Base-by-base conservation (phyloP, 2,113 vertebrate species). In the Corythornis madagascariensis region DNA sequence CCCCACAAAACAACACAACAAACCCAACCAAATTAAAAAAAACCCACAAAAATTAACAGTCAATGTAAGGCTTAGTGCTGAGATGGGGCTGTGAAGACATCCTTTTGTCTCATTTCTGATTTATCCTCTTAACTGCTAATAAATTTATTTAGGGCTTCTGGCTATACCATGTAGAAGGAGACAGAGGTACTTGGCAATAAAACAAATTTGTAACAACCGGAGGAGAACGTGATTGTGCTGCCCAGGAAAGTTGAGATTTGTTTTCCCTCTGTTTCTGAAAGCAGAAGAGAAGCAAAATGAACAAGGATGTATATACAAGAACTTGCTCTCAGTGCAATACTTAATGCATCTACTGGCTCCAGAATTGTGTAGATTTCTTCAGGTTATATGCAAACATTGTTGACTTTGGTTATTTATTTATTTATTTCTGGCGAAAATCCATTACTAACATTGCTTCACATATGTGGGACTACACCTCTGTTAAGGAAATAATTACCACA, bases 201-300 rank as follows among this genome's bases (percentile, higher is more conserved):
- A 83, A 24, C 60, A 88, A 38, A 89, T 59, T 31, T 53, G 14
- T 80, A 52, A 66, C 25, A 80, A 56, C 16, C 26, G 31, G 60
- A 83, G 29, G 21, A n/a, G 24, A 57, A 9, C 42, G 22, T 64
- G 53, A 35, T 31, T 48, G 24, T 66, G 28, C 25, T 86, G 60
- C 69, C 42, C 38, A 1, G 1, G 7, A 53, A 28, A 82, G 19
- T 9, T 48, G 29, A 75, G 35, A 75, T 81, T 83, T 1, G 0
- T 80, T 92, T 89, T 88, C 15, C 29, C 26, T 81, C 38, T 77
- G 60, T 67, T 93, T 83, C 73, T 90, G 90, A 65, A 60, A 72
- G 33, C 57, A 42, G n/a, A 55, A 75, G 35, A 93, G 59, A 19
- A 88, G 67, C 66, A 72, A 61, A 2, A 13, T 38, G 55, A 79